Percentiles rank a stretch among this genome's conserved stretches.
phyloP scores from a whole-genome alignment of 2,888 invertebrate genomes.

The Mimas tiliae region DNA sequence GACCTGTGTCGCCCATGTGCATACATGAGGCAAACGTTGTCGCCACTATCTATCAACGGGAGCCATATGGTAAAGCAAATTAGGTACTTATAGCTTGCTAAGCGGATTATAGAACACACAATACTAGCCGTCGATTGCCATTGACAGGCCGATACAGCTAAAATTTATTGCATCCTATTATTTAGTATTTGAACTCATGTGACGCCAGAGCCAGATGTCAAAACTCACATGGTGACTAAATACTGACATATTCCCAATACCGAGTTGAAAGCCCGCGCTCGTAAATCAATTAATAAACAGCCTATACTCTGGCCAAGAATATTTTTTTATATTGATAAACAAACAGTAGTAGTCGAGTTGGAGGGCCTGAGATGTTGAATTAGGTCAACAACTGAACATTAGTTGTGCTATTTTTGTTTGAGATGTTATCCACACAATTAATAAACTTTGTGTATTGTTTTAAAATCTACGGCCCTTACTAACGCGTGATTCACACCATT shows the following conservation, averaged over 20 bases:
- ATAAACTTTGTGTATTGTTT: neutral
- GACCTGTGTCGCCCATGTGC: too few relatives aligned
- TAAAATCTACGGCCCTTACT: neutral
- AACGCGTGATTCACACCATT: neutral
- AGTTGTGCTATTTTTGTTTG: slow-evolving; percentile 63
- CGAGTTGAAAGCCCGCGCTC: slow-evolving; percentile 41
- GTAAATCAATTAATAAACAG: slow-evolving; percentile 53
- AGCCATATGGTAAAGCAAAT: slow-evolving; percentile 3
- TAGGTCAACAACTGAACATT: slow-evolving; percentile 52
- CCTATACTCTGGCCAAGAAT: slow-evolving; percentile 1
- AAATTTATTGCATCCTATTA: slow-evolving; percentile 50
- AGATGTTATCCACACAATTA: too few relatives aligned
- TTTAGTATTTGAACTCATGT: slow-evolving; percentile 43
- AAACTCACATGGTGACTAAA: slow-evolving; percentile 37
- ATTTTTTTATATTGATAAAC: neutral
- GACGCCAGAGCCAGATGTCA: slow-evolving; percentile 50
- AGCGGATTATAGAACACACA: neutral
- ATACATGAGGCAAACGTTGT: too few relatives aligned
- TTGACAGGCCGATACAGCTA: slow-evolving; percentile 1
- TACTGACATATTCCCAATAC: slow-evolving; percentile 26
- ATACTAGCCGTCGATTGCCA: neutral
- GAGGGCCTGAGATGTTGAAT: slow-evolving; percentile 36
- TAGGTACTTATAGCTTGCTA: neutral
- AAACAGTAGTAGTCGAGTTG: slow-evolving; percentile 3
- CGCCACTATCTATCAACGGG: neutral